Evolutionary conservation across 1,140 invertebrate species (phyloP).

Genomic region (Pemphigus obesinymphae): DNA sequence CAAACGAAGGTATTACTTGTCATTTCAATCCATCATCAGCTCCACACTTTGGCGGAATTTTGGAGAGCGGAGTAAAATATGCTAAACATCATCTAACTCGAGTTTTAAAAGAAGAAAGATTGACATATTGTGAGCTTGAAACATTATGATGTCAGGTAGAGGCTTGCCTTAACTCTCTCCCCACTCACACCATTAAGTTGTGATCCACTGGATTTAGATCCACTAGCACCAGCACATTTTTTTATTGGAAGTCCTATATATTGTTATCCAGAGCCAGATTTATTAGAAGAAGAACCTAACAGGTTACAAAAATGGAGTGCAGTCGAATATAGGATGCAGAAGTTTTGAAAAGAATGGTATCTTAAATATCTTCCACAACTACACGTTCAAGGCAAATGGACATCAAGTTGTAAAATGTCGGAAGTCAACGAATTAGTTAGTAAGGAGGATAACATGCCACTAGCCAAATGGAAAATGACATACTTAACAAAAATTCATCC

Average conservation of each 20-base stretch:
- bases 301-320: background rate
- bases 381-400: too few species aligned
- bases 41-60: slow-evolving; percentile 39
- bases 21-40: slow-evolving; percentile 19
- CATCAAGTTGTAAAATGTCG: too few species aligned
- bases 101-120: slow-evolving; percentile 38
- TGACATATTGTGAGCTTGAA: slow-evolving; percentile 43
- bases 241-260: slow-evolving; percentile 44
- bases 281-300: background rate
- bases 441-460: too few species aligned
- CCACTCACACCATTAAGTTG: too few species aligned
- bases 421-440: too few species aligned
- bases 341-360: too few species aligned
- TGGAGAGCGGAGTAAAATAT: slow-evolving; percentile 46
- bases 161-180: too few species aligned
- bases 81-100: slow-evolving; percentile 46
- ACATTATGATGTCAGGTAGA: slow-evolving; percentile 44
- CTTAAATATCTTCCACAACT: too few species aligned
- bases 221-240: too few species aligned
- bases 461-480: too few species aligned
- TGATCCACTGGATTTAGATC: too few species aligned
- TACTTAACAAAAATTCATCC: too few species aligned
- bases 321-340: background rate
- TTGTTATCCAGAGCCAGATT: slow-evolving; percentile 39
- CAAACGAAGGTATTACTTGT: background rate